Evolutionary conservation across 2,113 vertebrate genomes (phyloP), one percentile per base, ranked within the genome.

Genomic region (Chloropsis cyanopogon): DNA sequence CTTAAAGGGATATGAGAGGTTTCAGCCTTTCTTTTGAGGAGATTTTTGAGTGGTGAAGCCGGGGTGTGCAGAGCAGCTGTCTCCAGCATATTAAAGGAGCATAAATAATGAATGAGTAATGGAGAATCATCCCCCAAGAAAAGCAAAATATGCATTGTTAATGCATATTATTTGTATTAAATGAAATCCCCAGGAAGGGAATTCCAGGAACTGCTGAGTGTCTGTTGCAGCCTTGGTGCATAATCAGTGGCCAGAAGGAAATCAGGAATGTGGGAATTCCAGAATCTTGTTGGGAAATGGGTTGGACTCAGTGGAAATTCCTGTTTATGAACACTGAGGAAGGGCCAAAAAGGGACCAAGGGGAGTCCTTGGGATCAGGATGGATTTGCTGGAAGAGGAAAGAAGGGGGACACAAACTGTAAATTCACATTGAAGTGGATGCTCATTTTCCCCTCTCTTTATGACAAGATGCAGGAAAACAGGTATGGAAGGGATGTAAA

Each of bases 1-100:
- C 96, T 96, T 91, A 77, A 96, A 95, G 79, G 69, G 75, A 87
- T 96, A 80, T 50, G 25, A 68, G 86, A 90, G 65, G 72, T 91
- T 95, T 84, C 64, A 84, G 63, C 39, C 6, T 88, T 84, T 23
- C 80, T 79, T 66, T 12, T 59, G 78, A 95, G 95, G 73, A 53
- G 29, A 39, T 44, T 94, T 69, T 28, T 3, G 44, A 72, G 90
- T n/a, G 75, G 28, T 71, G 77, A 60, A 83, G 54, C 37, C 7
- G 28, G 49, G 41, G 12, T n/a, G 44, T 82, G 70, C n/a, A 64
- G 42, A 85, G 63, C 72, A 90, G 69, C 79, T 8, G 22, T 91
- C 85, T 91, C 20, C 33, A 93, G 73, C 9, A 35, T 20, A 46
- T 86, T 63, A 72, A 50, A 73, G 42, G 53, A 56, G 24, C 50